phyloP scores from a whole-genome alignment of 2,888 invertebrate species.

The Rugalucina vietnamica region DNA sequence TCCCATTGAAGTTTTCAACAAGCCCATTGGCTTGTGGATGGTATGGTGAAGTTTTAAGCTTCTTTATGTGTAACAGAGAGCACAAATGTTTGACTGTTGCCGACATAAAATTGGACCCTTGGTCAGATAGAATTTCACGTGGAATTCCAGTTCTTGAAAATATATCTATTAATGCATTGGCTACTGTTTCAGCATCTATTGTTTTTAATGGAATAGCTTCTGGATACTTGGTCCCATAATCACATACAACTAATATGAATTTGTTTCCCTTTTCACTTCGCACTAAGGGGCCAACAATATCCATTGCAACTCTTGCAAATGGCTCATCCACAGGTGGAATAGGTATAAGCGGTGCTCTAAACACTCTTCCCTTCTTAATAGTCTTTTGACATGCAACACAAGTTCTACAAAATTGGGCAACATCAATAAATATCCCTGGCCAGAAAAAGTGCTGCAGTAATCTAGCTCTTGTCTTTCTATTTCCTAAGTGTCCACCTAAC shows the following conservation, averaged over 20 bases:
- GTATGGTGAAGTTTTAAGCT: neutral
- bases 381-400: neutral
- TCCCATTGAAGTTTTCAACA: slow-evolving; percentile 3
- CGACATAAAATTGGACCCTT: neutral
- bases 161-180: neutral
- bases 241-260: slow-evolving; percentile 1
- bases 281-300: neutral
- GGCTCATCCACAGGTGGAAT: neutral
- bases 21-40: neutral
- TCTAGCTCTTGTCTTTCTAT: slow-evolving; percentile 4
- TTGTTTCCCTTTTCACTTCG: neutral
- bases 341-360: neutral
- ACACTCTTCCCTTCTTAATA: neutral
- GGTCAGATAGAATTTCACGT: neutral
- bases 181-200: neutral
- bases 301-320: neutral
- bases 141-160: neutral
- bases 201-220: neutral
- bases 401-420: neutral
- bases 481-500: neutral
- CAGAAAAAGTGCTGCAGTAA: neutral
- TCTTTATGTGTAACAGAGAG: neutral
- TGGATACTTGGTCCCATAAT: neutral
- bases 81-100: neutral
- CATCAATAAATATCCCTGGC: slow-evolving; percentile 1